Evolutionary conservation across 2,113 vertebrate genomes (phyloP), one percentile per base, ranked within the genome.

Genomic region (Hiodon tergisus): DNA sequence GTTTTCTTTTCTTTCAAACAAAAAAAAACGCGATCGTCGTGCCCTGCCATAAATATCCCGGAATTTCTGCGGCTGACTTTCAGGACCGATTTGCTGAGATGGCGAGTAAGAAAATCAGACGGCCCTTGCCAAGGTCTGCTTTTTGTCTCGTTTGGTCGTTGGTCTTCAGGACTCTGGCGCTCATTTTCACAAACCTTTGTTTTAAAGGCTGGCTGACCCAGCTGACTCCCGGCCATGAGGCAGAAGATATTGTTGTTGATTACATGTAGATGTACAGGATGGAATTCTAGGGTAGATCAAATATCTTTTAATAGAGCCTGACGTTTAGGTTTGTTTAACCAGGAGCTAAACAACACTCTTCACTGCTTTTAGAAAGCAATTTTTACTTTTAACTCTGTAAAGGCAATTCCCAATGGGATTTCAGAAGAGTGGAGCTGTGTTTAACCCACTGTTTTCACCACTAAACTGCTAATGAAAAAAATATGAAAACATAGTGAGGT

Each of bases 41-140:
- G 16, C 67, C 67, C 16, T 7, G n/a, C 13, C 48, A 13, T 3
- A 16, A 16, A 69, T 17, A 52, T 69, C 48, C 51, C 16, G 67
- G 67, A 69, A 54, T 69, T 69, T 69, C 50, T 46, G 47, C 51
- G 67, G 50, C 67, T 46, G 6, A 51, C 67, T 69, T 69, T 69
- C 52, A 54, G 52, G 47, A 53, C 52, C 47, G 48, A 51, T 69
- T 69, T 69, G 52, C 16, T 17, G 52, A 69, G 53, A 52, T 13
- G 16, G 50, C 52, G 3, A n/a, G 8, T 8, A 6, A 7, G 52
- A 69, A 69, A 69, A 46, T 54, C 16, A 52, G 53, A 69, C 16
- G 67, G 67, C 14, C 16, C 52, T 51, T 69, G 67, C 67, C 67
- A 69, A 69, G 50, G 48, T 69, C 67, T 69, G 67, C 16, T 69